These are phyloP conservation scores for Acanthis flammea DNA, from an alignment of 2,797 vertebrate species.

Conservation along the genomic window DNA sequence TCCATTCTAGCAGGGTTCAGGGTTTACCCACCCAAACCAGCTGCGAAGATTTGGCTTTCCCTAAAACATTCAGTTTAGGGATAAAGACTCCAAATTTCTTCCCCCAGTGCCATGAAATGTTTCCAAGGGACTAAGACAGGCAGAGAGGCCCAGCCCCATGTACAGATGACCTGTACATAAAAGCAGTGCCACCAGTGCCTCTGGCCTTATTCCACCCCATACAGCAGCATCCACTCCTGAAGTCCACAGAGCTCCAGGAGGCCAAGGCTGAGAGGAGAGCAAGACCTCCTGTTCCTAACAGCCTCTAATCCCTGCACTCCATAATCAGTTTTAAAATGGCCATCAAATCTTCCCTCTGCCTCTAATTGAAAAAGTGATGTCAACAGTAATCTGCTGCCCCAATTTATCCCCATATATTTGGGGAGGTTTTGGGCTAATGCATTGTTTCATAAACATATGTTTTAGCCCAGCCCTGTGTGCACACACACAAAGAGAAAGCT, in stretches of 20 bases:
- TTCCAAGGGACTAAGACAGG: background rate
- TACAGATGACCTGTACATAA: background rate
- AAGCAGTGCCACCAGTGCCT: background rate
- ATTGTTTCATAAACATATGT: slow-evolving; percentile 73
- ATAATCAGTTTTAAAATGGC: slow-evolving; percentile 86
- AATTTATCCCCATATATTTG: slow-evolving; percentile 76
- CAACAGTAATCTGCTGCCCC: slow-evolving; percentile 80
- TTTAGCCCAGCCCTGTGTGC: background rate
- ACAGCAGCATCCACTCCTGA: background rate
- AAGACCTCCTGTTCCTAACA: background rate
- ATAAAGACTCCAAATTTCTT: background rate
- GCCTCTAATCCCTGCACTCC: slow-evolving; percentile 74
- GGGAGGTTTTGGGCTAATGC: slow-evolving; percentile 57
- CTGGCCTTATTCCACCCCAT: background rate
- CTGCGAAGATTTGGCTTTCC: background rate
- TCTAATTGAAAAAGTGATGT: slow-evolving; percentile 79
- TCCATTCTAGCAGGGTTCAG: background rate
- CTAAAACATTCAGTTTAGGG: background rate
- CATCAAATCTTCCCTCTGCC: slow-evolving; percentile 69
- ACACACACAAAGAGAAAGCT: slow-evolving; percentile 59
- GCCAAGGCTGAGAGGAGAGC: background rate
- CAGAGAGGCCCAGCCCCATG: background rate
- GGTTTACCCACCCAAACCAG: background rate
- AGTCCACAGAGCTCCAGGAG: background rate
- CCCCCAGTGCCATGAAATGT: background rate